Base-by-base conservation (phyloP, 2,888 invertebrate genomes). In the Melolontha melolontha region DNA sequence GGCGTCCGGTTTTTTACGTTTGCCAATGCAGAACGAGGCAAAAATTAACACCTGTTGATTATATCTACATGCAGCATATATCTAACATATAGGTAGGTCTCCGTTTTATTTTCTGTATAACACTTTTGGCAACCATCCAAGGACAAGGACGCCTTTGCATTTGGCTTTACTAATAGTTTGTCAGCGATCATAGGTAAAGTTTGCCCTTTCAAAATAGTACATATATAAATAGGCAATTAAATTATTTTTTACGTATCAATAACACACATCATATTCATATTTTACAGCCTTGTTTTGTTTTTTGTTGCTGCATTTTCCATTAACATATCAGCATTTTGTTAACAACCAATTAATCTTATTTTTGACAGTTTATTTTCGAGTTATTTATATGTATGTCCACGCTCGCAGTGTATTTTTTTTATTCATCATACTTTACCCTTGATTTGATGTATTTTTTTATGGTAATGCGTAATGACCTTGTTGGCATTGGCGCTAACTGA, bases 71-170 rank as follows among this genome's bases (percentile, higher is more conserved):
- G 6, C 29, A n/a, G 49, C 17, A 39, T 63, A 17, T 39, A 39
- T 40, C 10, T 10, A 34, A 34, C 8, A 34, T 34, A 34, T 34
- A 34, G 29, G 29, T 29, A 29, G 34, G 34, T 34, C 34, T 10
- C 34, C 34, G 34, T 34, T 34, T 34, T 34, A 34, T 34, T 34
- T 34, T 34, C 34, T 6, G 6, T 6, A 34, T 34, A 34, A 50
- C 50, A 39, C 7, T 50, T 63, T 49, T 63, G 63, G 63, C 63
- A 49, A 1, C 27, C 47, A 2, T 44, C 44, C 52, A 64, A 52
- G 34, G 59, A 67, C 74, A 76, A 75, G 75, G 75, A 73, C 74
- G 75, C 72, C 73, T 75, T 71, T 74, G 72, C 72, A 71, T 69
- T 47, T 47, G 52, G 63, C 69, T 50, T 67, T 64, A 66, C 44